phyloP scores from a whole-genome alignment of 2,113 vertebrate genomes.

The Mohoua ochrocephala region DNA sequence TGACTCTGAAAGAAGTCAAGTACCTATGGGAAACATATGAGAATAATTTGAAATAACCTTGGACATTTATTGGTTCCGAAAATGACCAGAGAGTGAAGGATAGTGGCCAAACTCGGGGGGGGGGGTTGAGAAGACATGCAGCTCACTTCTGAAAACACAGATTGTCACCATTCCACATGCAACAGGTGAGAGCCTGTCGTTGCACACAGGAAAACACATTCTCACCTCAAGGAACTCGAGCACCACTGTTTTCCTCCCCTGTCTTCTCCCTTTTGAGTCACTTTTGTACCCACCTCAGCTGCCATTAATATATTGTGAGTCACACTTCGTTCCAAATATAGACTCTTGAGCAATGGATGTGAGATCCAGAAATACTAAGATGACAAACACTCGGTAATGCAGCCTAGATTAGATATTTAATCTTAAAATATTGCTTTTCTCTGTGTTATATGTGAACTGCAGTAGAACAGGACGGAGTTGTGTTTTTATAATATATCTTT shows the following conservation, averaged over 20 bases:
- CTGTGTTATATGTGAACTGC: background rate
- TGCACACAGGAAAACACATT: background rate
- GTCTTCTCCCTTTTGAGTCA: background rate
- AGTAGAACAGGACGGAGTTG: background rate
- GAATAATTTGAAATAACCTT: background rate
- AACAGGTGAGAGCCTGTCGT: background rate
- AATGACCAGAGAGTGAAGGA: background rate
- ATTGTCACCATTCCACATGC: background rate
- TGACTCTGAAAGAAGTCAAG: background rate
- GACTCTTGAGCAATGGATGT: background rate
- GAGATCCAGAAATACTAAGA: slow-evolving; percentile 2
- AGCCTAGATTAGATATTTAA: background rate
- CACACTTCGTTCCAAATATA: slow-evolving; percentile 32
- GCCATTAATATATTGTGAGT: background rate
- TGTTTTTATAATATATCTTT: background rate
- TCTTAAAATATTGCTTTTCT: background rate
- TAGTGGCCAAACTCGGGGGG: accelerated
- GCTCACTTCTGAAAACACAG: background rate
- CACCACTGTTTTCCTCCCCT: background rate
- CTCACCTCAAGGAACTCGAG: background rate
- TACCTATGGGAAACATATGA: background rate
- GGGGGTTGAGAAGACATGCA: accelerated
- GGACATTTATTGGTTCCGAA: background rate
- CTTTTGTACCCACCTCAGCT: background rate
- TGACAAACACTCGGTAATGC: background rate